These are phyloP conservation scores for Enoplolaimus lenunculus DNA, from an alignment of 2,888 invertebrate species.

Conservation along the genomic window DNA sequence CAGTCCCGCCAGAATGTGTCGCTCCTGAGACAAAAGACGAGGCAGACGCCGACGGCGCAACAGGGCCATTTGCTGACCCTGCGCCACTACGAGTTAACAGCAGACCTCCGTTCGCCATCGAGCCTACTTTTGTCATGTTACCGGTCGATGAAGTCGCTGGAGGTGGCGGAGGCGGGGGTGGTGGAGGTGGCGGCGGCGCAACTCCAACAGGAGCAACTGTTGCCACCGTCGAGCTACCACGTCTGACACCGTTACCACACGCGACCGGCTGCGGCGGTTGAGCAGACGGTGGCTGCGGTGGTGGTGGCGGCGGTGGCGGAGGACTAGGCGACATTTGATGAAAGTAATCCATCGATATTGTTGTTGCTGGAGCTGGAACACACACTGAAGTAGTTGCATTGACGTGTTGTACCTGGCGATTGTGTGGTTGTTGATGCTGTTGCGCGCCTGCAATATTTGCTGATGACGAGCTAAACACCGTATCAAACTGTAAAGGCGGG, in stretches of 20 bases:
- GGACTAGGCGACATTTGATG: neutral
- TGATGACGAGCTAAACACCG: neutral
- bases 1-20: no score
- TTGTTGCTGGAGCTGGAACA: neutral
- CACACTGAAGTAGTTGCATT: neutral
- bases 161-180: slow-evolving; percentile 24
- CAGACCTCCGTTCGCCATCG: neutral
- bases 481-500: slow-evolving; percentile 25
- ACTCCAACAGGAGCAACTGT: neutral
- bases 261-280: neutral
- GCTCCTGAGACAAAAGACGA: no score
- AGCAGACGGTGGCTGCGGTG: neutral
- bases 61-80: no score
- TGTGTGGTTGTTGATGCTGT: neutral
- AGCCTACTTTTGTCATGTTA: neutral
- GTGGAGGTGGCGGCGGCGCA: slow-evolving; percentile 29
- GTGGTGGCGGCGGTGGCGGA: neutral
- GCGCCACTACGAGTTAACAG: no score
- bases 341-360: neutral
- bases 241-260: no score
- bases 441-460: neutral
- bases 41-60: no score
- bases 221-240: neutral
- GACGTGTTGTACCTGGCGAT: neutral
- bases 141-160: neutral